These are phyloP conservation scores for Hylomyscus alleni DNA, from an alignment of 2,797 vertebrate species.

Conservation along the genomic window DNA sequence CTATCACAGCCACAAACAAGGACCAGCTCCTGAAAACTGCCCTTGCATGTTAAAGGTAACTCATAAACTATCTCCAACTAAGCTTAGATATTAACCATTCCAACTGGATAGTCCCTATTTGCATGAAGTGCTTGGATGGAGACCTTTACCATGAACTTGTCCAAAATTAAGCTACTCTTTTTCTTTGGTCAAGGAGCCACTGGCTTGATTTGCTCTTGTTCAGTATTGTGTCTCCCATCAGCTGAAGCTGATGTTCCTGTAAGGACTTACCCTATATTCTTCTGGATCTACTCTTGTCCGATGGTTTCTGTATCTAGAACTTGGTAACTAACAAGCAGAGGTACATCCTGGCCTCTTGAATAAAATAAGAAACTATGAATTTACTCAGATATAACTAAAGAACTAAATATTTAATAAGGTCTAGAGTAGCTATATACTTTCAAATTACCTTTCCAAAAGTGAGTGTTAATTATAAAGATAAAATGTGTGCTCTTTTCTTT, in stretches of 20 bases:
- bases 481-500: neutral
- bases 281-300: neutral
- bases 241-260: neutral
- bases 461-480: neutral
- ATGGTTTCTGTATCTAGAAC: neutral
- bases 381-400: slow-evolving; percentile 23
- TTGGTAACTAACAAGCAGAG: neutral
- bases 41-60: neutral
- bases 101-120: neutral
- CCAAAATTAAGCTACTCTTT: neutral
- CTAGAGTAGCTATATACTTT: neutral
- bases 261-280: neutral
- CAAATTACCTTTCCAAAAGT: neutral
- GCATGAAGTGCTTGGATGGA: neutral
- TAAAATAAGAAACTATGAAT: neutral
- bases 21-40: neutral
- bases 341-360: neutral
- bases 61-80: neutral
- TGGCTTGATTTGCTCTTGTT: neutral
- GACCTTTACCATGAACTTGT: neutral
- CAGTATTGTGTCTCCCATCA: neutral
- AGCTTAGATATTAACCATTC: neutral
- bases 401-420: neutral
- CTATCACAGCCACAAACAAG: neutral
- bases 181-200: neutral